Conservation (phyloP, 2,888 invertebrate genomes). For the Meghimatium bilineatum region DNA sequence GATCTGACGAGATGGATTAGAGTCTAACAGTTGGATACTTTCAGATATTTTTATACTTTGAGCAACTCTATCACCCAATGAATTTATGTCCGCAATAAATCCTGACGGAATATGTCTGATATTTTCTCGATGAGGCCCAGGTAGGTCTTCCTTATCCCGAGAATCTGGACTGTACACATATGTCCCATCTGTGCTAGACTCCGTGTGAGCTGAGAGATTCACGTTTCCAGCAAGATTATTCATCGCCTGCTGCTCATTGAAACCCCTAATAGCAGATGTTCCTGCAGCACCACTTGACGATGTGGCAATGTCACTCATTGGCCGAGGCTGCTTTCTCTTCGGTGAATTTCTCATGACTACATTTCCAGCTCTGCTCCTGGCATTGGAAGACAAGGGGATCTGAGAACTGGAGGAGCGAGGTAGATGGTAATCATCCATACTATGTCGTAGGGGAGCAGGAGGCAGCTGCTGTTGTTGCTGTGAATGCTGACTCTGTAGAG, state of each 20-base stretch:
- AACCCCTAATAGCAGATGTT: background rate
- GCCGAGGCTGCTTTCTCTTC: conserved; percentile 49
- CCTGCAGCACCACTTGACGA: conserved; percentile 44
- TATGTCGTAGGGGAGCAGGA: conserved; percentile 47
- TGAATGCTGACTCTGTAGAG: conserved; percentile 20
- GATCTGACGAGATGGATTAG: background rate
- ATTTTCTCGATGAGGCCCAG: background rate
- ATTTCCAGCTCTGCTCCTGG: conserved; percentile 2
- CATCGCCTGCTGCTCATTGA: conserved; percentile 34
- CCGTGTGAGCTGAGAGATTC: conserved; percentile 28
- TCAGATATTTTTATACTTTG: background rate
- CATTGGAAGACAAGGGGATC: conserved; percentile 31
- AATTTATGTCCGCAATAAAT: background rate
- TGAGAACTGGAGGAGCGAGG: conserved; percentile 49
- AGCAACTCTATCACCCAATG: background rate
- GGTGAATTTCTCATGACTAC: conserved; percentile 50
- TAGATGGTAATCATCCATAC: conserved; percentile 53
- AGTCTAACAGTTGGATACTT: background rate
- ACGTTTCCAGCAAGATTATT: conserved; percentile 47
- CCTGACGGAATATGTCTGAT: conserved; percentile 5
- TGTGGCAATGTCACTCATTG: conserved; percentile 54
- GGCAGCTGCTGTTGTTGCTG: conserved; percentile 20
- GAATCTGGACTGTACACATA: conserved; percentile 50
- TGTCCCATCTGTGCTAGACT: conserved; percentile 45
- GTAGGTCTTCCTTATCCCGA: background rate